phyloP scores from a whole-genome alignment of 1,140 invertebrate species.

The Belonocnema kinseyi region DNA sequence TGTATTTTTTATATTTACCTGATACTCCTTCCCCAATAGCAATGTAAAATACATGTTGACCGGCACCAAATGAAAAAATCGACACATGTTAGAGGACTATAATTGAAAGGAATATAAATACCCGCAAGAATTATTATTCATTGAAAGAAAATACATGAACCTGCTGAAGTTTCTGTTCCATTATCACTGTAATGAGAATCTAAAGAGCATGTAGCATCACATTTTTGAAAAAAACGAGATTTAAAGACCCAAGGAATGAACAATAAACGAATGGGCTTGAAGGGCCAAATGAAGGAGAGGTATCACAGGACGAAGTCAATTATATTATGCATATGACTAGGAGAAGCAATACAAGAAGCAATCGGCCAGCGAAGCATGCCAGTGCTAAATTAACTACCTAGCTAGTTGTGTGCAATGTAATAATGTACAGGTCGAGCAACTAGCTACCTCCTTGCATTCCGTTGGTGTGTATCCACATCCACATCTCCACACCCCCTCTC shows the following conservation, averaged over 20 bases:
- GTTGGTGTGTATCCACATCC: background rate
- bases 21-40: no score
- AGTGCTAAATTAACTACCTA: slow-evolving; percentile 62
- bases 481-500: background rate
- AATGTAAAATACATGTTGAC: background rate
- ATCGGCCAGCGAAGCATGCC: slow-evolving; percentile 56
- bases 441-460: slow-evolving; percentile 22
- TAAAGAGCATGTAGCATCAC: slow-evolving; percentile 6
- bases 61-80: no score
- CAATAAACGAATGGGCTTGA: slow-evolving; percentile 18
- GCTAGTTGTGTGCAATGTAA: slow-evolving; percentile 61
- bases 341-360: slow-evolving; percentile 63
- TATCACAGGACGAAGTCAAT: slow-evolving; percentile 59
- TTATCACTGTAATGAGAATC: slow-evolving; percentile 41
- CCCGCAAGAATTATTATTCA: no score
- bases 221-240: slow-evolving; percentile 38
- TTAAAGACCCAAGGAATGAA: background rate
- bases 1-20: no score
- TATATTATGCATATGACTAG: slow-evolving; percentile 64
- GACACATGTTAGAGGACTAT: no score
- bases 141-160: no score
- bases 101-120: no score
- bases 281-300: slow-evolving; percentile 13
- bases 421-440: slow-evolving; percentile 52
- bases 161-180: background rate